These are phyloP conservation scores for Myrmecobius fasciatus DNA, from an alignment of 2,113 vertebrate species.

Conservation along the genomic window DNA sequence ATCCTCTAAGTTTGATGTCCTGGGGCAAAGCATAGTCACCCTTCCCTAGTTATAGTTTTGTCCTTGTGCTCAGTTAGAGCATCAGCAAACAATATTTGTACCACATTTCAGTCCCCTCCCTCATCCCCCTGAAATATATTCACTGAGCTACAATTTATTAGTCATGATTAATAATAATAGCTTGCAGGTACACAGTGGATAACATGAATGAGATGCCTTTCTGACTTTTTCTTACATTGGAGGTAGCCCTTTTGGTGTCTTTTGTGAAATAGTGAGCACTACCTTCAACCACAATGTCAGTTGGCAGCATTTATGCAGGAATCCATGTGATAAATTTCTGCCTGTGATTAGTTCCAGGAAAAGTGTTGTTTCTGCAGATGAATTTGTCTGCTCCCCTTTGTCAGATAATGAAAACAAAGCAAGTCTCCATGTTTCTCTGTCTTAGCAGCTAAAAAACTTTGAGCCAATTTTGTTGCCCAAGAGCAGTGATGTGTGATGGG, in stretches of 20 bases:
- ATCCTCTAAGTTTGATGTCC: not conserved
- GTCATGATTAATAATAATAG: not conserved
- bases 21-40: not conserved
- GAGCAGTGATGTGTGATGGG: not conserved
- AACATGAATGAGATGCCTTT: not conserved
- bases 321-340: not conserved
- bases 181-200: not conserved
- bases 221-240: not conserved
- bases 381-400: slow-evolving; percentile 8
- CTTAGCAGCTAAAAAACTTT: slow-evolving; percentile 55
- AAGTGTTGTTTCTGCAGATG: not conserved
- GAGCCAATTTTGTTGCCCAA: slow-evolving; percentile 44
- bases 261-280: slow-evolving; percentile 43
- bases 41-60: not conserved
- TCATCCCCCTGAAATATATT: not conserved
- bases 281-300: not conserved
- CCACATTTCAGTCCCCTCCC: not conserved
- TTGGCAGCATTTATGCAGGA: not conserved
- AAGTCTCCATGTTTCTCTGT: slow-evolving; percentile 42
- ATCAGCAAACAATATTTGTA: not conserved
- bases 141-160: not conserved
- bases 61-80: not conserved
- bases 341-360: not conserved
- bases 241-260: not conserved
- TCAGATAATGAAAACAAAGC: slow-evolving; percentile 32